Evolutionary conservation across 1,140 invertebrate species (phyloP), one percentile per base, ranked within the genome.

Genomic region (Neodiprion pinetum): DNA sequence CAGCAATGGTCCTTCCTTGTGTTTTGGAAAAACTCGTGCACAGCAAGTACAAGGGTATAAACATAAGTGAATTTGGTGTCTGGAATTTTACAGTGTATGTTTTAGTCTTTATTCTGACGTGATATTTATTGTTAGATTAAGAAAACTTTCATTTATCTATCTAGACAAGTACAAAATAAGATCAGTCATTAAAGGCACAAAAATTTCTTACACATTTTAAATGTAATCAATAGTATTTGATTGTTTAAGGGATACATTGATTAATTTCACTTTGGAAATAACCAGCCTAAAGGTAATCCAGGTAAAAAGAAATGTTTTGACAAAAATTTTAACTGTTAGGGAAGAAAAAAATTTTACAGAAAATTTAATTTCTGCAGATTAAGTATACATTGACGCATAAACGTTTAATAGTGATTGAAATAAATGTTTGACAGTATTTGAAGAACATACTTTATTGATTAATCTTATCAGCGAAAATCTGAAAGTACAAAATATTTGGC

Each of bases 341-440:
- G 5, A 61, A 14, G n/a, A 17, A 61, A 61, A 14, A 14, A 14
- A 14, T 14, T 61, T 12, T 3, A 7, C 9, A 61, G 11, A 61
- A 61, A 61, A 8, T 14, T 14, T 61, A 14, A 17, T 17, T 61
- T 12, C 4, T 12, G 53, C 5, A 40, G 2, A 40, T 40, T 40
- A 12, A 17, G 11, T 61, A 12, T 61, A 14, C n/a, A 14, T 61
- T 61, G 7, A 61, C 9, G n/a, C 53, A 17, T 61, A 17, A 61
- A 61, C 7, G 4, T 17, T 12, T 61, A 61, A 61, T 17, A 17
- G 53, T 61, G 53, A 61, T 14, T 14, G n/a, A 14, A 61, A 61
- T 61, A 61, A 61, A 61, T 17, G 53, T 61, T 61, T 61, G 53
- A 61, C 53, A 61, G 53, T 61, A 12, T 61, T 61, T 61, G 53